Conservation (phyloP, 2,113 vertebrate species). For the Takifugu flavidus region DNA sequence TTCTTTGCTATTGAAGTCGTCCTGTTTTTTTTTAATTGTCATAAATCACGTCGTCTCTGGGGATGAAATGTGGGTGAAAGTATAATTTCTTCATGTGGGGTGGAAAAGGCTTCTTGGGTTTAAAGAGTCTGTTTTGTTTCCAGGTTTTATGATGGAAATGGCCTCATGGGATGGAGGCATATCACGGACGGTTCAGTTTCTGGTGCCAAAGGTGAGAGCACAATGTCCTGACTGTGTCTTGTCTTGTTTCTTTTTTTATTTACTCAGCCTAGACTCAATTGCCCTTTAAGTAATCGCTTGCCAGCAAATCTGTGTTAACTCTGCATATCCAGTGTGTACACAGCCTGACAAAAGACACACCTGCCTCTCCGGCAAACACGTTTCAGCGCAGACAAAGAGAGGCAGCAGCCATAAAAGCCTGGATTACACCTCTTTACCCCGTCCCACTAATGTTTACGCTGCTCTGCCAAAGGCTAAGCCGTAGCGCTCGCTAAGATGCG, state of each 20-base stretch:
- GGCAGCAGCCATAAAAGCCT: slow-evolving; percentile 23
- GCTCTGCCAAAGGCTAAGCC: not conserved
- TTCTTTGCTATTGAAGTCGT: not conserved
- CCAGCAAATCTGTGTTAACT: not conserved
- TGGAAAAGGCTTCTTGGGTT: not conserved
- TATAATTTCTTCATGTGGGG: too few relatives aligned
- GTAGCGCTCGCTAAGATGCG: too few relatives aligned
- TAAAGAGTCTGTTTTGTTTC: slow-evolving; percentile 16
- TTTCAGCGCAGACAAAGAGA: not conserved
- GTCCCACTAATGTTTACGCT: not conserved
- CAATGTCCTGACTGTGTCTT: not conserved
- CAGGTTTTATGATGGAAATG: slow-evolving; percentile 99
- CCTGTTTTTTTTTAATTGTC: not conserved
- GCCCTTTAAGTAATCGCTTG: slow-evolving; percentile 7
- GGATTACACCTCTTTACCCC: too few relatives aligned
- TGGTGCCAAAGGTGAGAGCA: slow-evolving; percentile 89
- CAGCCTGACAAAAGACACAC: slow-evolving; percentile 39
- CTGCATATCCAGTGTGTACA: slow-evolving; percentile 17
- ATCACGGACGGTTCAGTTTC: slow-evolving; percentile 95
- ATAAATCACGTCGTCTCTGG: not conserved
- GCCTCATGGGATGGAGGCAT: slow-evolving; percentile 97
- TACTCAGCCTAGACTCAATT: not conserved
- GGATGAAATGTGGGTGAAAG: too few relatives aligned
- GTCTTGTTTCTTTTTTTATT: not conserved
- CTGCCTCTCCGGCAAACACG: slow-evolving; percentile 24